Evolutionary conservation across 2,888 invertebrate species (phyloP), one percentile per base, ranked within the genome.

Genomic region (Campoletis raptor): DNA sequence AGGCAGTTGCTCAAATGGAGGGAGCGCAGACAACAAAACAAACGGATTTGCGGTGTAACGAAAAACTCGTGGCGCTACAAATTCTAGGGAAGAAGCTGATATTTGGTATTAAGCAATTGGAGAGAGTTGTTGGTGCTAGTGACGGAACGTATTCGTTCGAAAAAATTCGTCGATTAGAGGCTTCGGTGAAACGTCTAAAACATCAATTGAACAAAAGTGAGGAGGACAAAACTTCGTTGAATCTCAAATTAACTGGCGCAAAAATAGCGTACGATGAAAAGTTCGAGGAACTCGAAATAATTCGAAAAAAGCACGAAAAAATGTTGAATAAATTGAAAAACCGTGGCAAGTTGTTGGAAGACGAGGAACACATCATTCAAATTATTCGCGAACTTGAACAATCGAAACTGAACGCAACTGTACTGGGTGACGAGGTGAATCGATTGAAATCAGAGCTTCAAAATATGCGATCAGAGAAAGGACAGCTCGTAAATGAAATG

Each of bases 121-220:
- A 90, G 64, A 73, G 76, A 24, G 81, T 87, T 37, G 88, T 89
- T 10, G 69, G 73, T 0, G 81, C 86, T 1, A 77, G 73, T n/a
- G 89, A 91, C 64, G 72, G 82, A 21, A 48, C 76, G 30, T 85
- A 74, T 64, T 72, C 82, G 67, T 73, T 87, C 24, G 84, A 84
- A 54, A 89, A 87, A 76, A 88, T 90, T 77, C 86, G 88, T 1
- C 86, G 88, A n/a, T 72, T 92, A n/a, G 90, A 91, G 30, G 83
- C 83, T 4, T 83, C 78, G 15, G 21, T 89, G 54, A 77, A 80
- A 21, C 52, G 81, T 36, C 57, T 86, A 48, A 90, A 84, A 21
- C 42, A 81, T 8, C 70, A 88, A 40, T 54, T 86, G 12, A 52
- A 24, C 9, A 86, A 87, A 72, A 88, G 67, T 61, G 69, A 89